Evolutionary conservation across 2,888 invertebrate species (phyloP), one percentile per base, ranked within the genome.

Genomic region (Chrysolina oricalcia): DNA sequence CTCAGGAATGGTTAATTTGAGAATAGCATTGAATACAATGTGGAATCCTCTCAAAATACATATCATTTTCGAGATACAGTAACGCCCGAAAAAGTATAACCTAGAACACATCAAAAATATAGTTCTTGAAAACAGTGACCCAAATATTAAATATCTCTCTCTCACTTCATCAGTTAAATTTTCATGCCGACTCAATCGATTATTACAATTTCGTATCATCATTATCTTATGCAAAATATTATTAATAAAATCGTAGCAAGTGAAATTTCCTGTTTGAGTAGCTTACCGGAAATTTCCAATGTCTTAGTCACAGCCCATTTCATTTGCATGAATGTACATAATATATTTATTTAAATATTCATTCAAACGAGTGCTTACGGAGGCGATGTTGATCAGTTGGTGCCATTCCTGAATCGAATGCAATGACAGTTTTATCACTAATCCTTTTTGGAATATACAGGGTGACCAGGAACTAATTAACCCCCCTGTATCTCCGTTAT

Each of bases 281-380:
- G 17, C 21, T 21, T 21, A 53, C 53, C 53, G 5, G 53, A 10
- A 21, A 21, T 53, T 53, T 53, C 21, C 53, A 53, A 19, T 53
- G 3, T 19, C 53, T 17, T 53, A 53, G 53, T 53, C 53, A 53
- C 53, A 53, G 21, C 53, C 53, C 53, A 53, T 21, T 53, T 53
- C 21, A 53, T 53, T 53, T 53, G 53, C 21, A 53, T 21, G 53
- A 53, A 53, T 53, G 53, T 53, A 53, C 2, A 53, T 53, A 21
- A 53, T 53, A 4, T 19, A 21, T 11, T 19, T 21, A 21, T 53
- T 19, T 19, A 53, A 53, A 53, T 53, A 53, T 53, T 53, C 53
- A 53, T 19, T 53, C 53, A 53, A 53, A 53, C 2, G 21, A 53
- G 19, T 53, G 53, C 21, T 53, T 21, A 10, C 15, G 11, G 43